These are phyloP conservation scores for Ranitomeya imitator DNA, from an alignment of 2,113 vertebrate species.

Conservation along the genomic window DNA sequence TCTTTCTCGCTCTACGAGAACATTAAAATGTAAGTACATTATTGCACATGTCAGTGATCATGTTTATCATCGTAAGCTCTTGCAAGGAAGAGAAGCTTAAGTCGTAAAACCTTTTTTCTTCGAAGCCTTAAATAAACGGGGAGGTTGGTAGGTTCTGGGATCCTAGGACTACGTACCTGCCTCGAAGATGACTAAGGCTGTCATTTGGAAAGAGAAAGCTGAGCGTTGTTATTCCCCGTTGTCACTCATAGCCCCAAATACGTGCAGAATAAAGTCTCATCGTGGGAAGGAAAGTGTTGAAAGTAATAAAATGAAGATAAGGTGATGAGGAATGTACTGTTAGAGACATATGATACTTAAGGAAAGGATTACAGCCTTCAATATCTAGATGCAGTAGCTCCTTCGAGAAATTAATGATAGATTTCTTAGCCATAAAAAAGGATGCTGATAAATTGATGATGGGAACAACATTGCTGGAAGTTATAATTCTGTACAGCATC, in stretches of 20 bases:
- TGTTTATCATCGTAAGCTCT: not conserved
- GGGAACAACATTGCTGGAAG: slow-evolving; percentile 28
- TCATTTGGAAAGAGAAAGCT: slow-evolving; percentile 29
- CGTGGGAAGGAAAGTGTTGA: slow-evolving; percentile 40
- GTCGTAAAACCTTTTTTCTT: slow-evolving; percentile 34
- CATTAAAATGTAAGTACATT: not conserved
- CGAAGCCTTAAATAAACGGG: slow-evolving; percentile 17
- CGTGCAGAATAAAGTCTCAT: slow-evolving; percentile 32
- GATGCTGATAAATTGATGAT: slow-evolving; percentile 54
- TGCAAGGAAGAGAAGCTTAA: not conserved
- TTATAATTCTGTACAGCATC: slow-evolving; percentile 50
- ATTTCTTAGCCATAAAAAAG: slow-evolving; percentile 38
- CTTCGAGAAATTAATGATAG: slow-evolving; percentile 54
- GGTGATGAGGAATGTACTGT: slow-evolving; percentile 51
- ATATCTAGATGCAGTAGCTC: slow-evolving; percentile 44
- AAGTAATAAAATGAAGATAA: slow-evolving; percentile 53
- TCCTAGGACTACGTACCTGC: slow-evolving; percentile 24
- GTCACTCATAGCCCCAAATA: slow-evolving; percentile 14
- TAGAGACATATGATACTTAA: slow-evolving; percentile 32
- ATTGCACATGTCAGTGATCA: not conserved
- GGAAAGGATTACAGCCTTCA: slow-evolving; percentile 45
- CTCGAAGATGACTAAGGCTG: slow-evolving; percentile 30
- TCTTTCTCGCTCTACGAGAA: not conserved
- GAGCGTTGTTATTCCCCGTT: slow-evolving; percentile 48
- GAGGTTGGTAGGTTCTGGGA: slow-evolving; percentile 31